Evolutionary conservation across 2,888 invertebrate genomes (phyloP).

Genomic region (Microctonus aethiopoides): DNA sequence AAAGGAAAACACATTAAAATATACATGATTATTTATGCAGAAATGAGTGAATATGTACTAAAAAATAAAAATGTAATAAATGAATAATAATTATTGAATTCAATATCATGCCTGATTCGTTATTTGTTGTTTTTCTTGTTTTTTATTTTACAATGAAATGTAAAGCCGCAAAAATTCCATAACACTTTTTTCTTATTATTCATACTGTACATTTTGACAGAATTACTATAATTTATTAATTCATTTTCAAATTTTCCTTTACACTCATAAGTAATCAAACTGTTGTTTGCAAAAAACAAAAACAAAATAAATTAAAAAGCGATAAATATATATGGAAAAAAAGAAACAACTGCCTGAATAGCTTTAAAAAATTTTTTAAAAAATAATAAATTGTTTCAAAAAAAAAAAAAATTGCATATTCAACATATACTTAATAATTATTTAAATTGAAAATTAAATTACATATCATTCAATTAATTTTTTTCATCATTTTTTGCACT

Average conservation of each 20-base stretch:
- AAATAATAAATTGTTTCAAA: too few relatives aligned
- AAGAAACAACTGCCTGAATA: too few relatives aligned
- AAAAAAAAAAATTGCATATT: too few relatives aligned
- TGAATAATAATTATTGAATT: conserved; percentile 17
- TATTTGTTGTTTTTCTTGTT: not conserved
- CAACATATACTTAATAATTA: too few relatives aligned
- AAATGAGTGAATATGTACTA: not conserved
- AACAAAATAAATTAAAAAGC: not conserved
- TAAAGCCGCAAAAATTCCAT: conserved; percentile 26
- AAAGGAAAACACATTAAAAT: conserved; percentile 30
- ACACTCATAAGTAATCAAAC: too few relatives aligned
- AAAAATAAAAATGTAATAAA: conserved; percentile 15
- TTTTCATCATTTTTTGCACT: too few relatives aligned
- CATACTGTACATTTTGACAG: conserved; percentile 40
- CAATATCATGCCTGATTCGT: conserved; percentile 29
- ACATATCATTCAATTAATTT: too few relatives aligned
- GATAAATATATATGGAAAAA: too few relatives aligned
- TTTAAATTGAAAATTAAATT: too few relatives aligned
- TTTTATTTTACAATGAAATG: conserved; percentile 41
- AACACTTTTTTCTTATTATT: conserved; percentile 26
- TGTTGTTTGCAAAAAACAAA: too few relatives aligned
- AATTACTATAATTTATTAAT: conserved; percentile 28
- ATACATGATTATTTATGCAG: conserved; percentile 31
- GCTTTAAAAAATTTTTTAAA: too few relatives aligned
- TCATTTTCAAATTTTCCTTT: not conserved